Evolutionary conservation across 2,888 invertebrate species (phyloP), one percentile per base, ranked within the genome.

Genomic region (Callyntrura sp.): DNA sequence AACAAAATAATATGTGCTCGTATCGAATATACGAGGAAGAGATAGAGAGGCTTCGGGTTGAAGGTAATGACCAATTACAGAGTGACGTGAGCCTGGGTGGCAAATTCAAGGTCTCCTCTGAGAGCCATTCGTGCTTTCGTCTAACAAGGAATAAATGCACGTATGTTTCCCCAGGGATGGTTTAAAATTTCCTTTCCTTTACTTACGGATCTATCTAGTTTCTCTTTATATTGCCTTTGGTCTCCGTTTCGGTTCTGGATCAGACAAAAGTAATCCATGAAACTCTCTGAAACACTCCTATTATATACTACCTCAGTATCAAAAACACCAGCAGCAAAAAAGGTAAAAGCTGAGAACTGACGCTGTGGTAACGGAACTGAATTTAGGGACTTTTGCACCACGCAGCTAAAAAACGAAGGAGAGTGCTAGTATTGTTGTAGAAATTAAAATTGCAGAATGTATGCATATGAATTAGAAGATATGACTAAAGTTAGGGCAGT

Each of bases 101-200:
- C 90, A 90, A 91, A 91, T 91, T 90, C 90, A 84, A 92, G 88
- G 91, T 87, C 88, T 92, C 91, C 91, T 92, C 28, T 11, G 91
- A 91, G 92, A 91, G 91, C 87, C 90, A 90, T 93, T 92, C 85
- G 78, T 91, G 88, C 92, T 92, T 93, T 91, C 92, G 90, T 91
- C 92, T 91, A 92, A 86, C 92, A 91, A 91, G 91, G 91, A 93
- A 93, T 93, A 93, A 93, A 91, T 92, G 91, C 90, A 70, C 85
- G 65, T 90, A 93, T 90, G 91, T 83, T 81, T 90, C 93, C 88
- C 93, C 25, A 35, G 92, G 92, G 93, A 91, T 81, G 90, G 86
- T 92, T 92, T 92, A 92, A 92, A 91, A 89, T 90, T 90, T 92
- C 90, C 76, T 86, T 90, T 79, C 87, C 28, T 60, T 65, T 62